Evolutionary conservation across 2,797 vertebrate genomes (phyloP).

Genomic region (Danio jaintianensis): DNA sequence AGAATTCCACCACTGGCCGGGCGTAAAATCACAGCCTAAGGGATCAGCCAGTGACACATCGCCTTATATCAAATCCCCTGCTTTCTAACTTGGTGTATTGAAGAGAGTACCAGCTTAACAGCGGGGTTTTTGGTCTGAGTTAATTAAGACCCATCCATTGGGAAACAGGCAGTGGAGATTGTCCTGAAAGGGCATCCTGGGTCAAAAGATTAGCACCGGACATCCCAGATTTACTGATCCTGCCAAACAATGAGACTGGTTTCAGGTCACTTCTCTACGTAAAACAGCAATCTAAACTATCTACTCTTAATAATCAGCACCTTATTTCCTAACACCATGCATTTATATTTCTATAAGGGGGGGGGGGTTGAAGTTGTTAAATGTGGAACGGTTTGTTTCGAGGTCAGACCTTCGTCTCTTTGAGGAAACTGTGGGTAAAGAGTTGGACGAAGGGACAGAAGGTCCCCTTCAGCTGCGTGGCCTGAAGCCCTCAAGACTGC

Average conservation of each 20-base stretch:
- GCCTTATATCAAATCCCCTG: slow-evolving; percentile 45
- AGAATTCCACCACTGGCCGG: neutral
- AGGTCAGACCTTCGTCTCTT: slow-evolving; percentile 67
- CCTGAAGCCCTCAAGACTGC: slow-evolving; percentile 65
- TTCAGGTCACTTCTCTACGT: slow-evolving; percentile 58
- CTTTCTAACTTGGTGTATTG: slow-evolving; percentile 48
- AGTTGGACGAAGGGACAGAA: slow-evolving; percentile 64
- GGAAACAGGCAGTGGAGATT: slow-evolving; percentile 65
- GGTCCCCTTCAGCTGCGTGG: slow-evolving; percentile 67
- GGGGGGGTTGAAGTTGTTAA: slow-evolving; percentile 38
- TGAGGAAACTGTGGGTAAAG: slow-evolving; percentile 56
- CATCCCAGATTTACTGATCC: slow-evolving; percentile 76
- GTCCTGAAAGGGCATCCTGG: slow-evolving; percentile 70
- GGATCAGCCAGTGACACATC: slow-evolving; percentile 45
- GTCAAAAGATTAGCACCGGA: slow-evolving; percentile 78
- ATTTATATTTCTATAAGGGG: slow-evolving; percentile 49
- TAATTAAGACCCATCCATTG: slow-evolving; percentile 63
- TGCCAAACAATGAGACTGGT: slow-evolving; percentile 65
- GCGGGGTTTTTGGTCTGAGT: slow-evolving; percentile 56
- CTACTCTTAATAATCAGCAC: slow-evolving; percentile 36
- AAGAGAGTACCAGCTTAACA: slow-evolving; percentile 59
- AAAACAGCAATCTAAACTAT: slow-evolving; percentile 32
- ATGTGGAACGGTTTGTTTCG: slow-evolving; percentile 63
- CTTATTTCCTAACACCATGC: slow-evolving; percentile 46
- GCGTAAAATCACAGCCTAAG: slow-evolving; percentile 39